Evolutionary conservation across 53 echinoderm and acorn worm genomes (phyloP).

Genomic region (Apostichopus leukothele): DNA sequence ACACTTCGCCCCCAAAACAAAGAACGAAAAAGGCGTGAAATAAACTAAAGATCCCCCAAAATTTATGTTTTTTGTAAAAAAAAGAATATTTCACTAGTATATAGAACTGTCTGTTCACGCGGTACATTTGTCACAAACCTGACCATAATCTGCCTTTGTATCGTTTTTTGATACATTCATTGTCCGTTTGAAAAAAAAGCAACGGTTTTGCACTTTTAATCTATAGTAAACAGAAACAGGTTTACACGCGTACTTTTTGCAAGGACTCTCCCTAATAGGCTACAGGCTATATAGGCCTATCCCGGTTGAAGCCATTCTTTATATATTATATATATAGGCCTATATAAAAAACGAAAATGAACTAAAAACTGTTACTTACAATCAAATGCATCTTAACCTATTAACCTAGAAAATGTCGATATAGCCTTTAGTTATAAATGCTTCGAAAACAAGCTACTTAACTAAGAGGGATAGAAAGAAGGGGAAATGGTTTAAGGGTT

Average conservation of each 20-base stretch:
- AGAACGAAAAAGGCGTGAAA: too few species aligned
- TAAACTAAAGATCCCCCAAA: too few species aligned
- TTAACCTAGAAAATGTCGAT: background rate
- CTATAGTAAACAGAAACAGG: background rate
- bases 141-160: too few species aligned
- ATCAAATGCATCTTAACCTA: slow-evolving; percentile 9
- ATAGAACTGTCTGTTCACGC: too few species aligned
- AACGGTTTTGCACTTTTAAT: background rate
- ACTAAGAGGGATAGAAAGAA: background rate
- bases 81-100: too few species aligned
- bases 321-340: background rate
- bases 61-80: too few species aligned
- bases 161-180: too few species aligned
- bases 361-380: background rate
- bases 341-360: background rate
- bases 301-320: too few species aligned
- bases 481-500: background rate
- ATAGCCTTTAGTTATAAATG: background rate
- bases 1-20: too few species aligned
- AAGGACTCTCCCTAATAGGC: background rate
- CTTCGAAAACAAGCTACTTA: background rate
- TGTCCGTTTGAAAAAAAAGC: too few species aligned
- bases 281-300: background rate
- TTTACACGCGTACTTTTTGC: background rate
- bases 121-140: too few species aligned